Conservation (phyloP, 1,140 invertebrate genomes). For the Carcinoscorpius rotundicauda region DNA sequence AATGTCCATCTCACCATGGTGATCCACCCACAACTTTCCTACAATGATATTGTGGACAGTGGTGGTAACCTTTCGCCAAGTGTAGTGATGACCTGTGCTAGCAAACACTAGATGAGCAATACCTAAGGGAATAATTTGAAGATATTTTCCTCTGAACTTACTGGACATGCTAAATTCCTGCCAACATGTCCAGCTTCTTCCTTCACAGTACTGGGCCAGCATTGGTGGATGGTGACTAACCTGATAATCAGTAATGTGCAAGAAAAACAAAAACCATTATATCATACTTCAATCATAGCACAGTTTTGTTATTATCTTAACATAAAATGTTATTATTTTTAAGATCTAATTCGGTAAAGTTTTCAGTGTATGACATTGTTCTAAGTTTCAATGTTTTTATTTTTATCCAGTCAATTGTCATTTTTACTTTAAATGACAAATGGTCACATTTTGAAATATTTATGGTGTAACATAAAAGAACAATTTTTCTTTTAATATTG, state of each 20-base stretch:
- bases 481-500: no score
- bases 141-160: constrained; percentile 96
- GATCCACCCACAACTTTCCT: constrained; percentile 98
- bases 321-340: no score
- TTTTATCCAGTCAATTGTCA: no score
- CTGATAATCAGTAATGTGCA: constrained; percentile 26
- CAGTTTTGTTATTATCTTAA: no score
- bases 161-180: constrained; percentile 98
- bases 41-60: constrained; percentile 99
- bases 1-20: constrained; percentile 98
- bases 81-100: constrained; percentile 65
- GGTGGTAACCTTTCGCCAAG: constrained; percentile 95
- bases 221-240: constrained; percentile 98
- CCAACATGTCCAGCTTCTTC: constrained; percentile 77
- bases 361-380: no score
- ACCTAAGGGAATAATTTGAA: constrained; percentile 80
- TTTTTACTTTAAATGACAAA: no score
- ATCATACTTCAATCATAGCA: no score
- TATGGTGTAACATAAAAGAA: no score
- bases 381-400: no score
- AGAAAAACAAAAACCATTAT: no score
- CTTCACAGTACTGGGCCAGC: constrained; percentile 83
- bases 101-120: constrained; percentile 67
- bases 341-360: no score
- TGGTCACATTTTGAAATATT: no score